phyloP scores from a whole-genome alignment of 2,888 invertebrate genomes.

The Fragum whitleyi region DNA sequence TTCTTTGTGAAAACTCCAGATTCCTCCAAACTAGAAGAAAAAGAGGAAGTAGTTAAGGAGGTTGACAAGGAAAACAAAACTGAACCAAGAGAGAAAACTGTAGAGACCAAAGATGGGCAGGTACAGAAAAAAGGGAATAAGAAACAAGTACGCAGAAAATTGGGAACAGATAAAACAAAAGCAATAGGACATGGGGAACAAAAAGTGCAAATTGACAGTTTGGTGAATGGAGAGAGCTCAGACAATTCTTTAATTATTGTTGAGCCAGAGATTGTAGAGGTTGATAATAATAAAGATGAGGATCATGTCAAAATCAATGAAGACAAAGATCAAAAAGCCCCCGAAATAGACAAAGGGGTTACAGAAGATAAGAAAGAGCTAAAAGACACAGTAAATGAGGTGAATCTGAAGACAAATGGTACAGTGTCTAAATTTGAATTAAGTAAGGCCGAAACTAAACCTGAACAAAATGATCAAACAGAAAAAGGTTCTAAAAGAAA shows the following conservation, averaged over 20 bases:
- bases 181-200: not conserved
- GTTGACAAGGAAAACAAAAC: constrained; percentile 7
- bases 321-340: not conserved
- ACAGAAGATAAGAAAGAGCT: not conserved
- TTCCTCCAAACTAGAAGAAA: not conserved
- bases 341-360: not conserved
- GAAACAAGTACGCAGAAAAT: not conserved
- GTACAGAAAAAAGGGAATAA: not conserved
- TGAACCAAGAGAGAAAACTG: constrained; percentile 44
- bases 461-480: not conserved
- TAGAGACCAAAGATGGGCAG: not conserved
- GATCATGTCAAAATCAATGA: not conserved
- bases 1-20: constrained; percentile 53
- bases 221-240: constrained; percentile 17
- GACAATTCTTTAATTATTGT: not conserved
- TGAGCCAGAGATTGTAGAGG: not conserved
- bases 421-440: not conserved
- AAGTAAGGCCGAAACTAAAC: not conserved
- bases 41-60: not conserved
- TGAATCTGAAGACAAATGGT: not conserved
- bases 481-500: constrained; percentile 32
- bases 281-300: not conserved
- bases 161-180: not conserved
- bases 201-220: not conserved
- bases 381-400: not conserved